phyloP scores from a whole-genome alignment of 2,113 vertebrate species.

The Eulacestoma nigropectus region DNA sequence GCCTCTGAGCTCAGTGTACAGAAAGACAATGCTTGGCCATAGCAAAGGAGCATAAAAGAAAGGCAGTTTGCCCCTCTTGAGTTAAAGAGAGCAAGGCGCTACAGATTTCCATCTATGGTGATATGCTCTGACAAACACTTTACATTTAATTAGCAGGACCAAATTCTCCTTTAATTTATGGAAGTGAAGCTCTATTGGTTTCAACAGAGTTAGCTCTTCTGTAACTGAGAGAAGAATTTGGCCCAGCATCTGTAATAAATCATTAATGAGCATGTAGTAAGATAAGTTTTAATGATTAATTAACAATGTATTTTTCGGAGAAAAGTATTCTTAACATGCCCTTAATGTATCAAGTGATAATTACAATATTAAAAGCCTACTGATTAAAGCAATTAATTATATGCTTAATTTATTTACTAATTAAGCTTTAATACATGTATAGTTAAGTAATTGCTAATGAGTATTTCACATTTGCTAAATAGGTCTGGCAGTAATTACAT shows the following conservation, averaged over 20 bases:
- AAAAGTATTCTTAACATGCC: slow-evolving; percentile 75
- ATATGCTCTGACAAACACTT: slow-evolving; percentile 39
- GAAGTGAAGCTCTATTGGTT: slow-evolving; percentile 35
- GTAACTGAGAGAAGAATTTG: slow-evolving; percentile 56
- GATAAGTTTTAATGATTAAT: slow-evolving; percentile 81
- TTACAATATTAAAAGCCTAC: slow-evolving; percentile 69
- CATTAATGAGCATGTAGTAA: slow-evolving; percentile 76
- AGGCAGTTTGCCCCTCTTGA: not conserved
- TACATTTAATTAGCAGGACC: slow-evolving; percentile 32
- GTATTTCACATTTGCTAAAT: slow-evolving; percentile 68
- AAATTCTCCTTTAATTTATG: slow-evolving; percentile 51
- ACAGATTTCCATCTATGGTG: slow-evolving; percentile 14
- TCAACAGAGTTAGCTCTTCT: slow-evolving; percentile 20
- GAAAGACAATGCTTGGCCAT: not conserved
- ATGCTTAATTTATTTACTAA: slow-evolving; percentile 76
- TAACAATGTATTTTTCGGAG: slow-evolving; percentile 74
- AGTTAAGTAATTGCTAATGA: slow-evolving; percentile 73
- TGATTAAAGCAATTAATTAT: slow-evolving; percentile 74
- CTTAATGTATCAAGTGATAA: slow-evolving; percentile 70
- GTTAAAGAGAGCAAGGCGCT: not conserved
- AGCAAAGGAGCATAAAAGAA: not conserved
- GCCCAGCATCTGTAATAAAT: slow-evolving; percentile 72
- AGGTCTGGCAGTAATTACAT: slow-evolving; percentile 59
- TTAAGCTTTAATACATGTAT: slow-evolving; percentile 75
- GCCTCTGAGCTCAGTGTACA: not conserved